A percentile compares a stretch with the other conserved stretches of the same genome.
phyloP scores from a whole-genome alignment of 2,888 invertebrate species.

The Caradrina clavipalpis region DNA sequence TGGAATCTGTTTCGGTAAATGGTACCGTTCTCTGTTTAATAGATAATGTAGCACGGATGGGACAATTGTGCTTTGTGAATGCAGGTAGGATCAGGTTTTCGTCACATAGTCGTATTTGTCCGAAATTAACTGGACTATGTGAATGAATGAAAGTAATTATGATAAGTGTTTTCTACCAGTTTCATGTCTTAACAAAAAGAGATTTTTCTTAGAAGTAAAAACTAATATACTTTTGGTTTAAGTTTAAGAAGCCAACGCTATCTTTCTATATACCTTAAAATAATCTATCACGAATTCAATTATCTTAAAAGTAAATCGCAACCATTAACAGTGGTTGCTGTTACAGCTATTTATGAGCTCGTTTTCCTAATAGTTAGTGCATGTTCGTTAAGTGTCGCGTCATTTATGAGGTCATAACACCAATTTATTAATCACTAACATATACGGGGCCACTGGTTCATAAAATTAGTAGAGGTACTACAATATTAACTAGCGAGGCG shows the following conservation, averaged over 20 bases:
- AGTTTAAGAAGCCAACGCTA: no score
- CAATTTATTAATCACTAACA: constrained; percentile 47
- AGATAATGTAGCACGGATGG: background rate
- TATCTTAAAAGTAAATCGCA: constrained; percentile 29
- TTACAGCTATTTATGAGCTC: constrained; percentile 33
- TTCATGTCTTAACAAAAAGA: no score
- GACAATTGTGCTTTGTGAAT: background rate
- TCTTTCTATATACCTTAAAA: background rate
- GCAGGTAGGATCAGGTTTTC: background rate
- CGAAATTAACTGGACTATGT: no score
- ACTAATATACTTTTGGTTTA: no score
- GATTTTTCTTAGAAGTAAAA: no score
- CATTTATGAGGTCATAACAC: constrained; percentile 47
- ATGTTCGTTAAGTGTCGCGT: constrained; percentile 28
- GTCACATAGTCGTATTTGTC: background rate
- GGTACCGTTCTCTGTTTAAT: constrained; percentile 7
- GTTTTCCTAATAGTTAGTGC: constrained; percentile 45
- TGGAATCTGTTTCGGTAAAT: constrained; percentile 29
- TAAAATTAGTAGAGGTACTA: constrained; percentile 48
- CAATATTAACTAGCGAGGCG: constrained; percentile 42
- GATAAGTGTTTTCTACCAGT: no score
- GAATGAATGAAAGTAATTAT: no score
- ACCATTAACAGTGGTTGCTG: constrained; percentile 12
- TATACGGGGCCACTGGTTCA: constrained; percentile 32
- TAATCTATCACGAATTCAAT: background rate